Conservation (phyloP, 2,113 vertebrate species). For the Rhombomys opimus region DNA sequence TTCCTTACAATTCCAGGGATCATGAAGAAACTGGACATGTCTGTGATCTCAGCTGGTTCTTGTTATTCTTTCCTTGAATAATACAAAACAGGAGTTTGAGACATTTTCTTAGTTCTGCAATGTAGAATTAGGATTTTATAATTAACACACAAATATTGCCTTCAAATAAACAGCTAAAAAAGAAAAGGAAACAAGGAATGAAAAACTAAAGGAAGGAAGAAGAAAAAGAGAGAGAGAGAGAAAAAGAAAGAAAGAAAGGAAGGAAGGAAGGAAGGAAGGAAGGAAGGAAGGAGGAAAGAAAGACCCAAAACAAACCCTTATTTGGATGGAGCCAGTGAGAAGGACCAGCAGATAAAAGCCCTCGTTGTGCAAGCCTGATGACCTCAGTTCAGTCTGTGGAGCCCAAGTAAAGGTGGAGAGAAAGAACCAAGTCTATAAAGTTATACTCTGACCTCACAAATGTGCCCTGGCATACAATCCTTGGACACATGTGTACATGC, state of each 20-base stretch:
- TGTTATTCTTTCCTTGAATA: not conserved
- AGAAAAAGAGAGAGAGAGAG: not conserved
- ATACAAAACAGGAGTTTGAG: not conserved
- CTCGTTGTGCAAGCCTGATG: not conserved
- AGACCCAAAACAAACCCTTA: not conserved
- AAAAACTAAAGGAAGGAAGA: not conserved
- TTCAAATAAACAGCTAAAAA: not conserved
- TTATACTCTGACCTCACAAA: not conserved
- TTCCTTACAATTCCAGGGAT: not conserved
- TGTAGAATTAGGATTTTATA: conserved; percentile 11
- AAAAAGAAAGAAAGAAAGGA: too few relatives aligned
- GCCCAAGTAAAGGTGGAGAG: too few relatives aligned
- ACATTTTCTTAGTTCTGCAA: not conserved
- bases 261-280: not conserved
- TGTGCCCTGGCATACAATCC: not conserved
- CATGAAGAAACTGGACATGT: not conserved
- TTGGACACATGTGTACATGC: too few relatives aligned
- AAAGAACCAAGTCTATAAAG: not conserved
- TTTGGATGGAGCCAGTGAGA: not conserved
- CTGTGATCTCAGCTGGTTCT: not conserved
- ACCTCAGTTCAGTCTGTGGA: not conserved
- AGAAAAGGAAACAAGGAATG: too few relatives aligned
- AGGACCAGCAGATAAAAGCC: not conserved
- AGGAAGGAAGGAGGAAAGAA: not conserved
- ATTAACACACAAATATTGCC: not conserved